These are phyloP conservation scores for Sanderia malayensis DNA, from an alignment of 30 jellyfish, hydroid and myxozoan genomes.

Conservation along the genomic window DNA sequence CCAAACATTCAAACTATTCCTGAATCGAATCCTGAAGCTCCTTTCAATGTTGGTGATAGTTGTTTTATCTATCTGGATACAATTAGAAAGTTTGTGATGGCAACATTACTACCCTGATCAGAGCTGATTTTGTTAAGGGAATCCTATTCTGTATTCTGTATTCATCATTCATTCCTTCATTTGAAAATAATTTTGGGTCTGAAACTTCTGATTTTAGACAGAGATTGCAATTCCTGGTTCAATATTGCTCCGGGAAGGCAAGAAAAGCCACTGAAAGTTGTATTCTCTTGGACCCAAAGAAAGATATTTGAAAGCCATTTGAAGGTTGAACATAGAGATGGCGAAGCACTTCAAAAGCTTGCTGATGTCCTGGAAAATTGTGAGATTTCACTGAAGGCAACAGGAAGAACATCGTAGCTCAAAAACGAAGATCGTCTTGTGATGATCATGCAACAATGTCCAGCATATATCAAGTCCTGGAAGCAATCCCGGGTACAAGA, in stretches of 20 bases:
- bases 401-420: constrained; percentile 25
- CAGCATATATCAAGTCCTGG: constrained; percentile 29
- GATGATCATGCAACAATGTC: constrained; percentile 34
- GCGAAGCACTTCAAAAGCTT: constrained; percentile 10
- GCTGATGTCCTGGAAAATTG: constrained; percentile 35
- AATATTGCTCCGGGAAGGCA: constrained; percentile 13
- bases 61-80: constrained; percentile 7
- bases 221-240: constrained; percentile 15
- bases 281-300: constrained; percentile 31
- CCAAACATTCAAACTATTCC: no score
- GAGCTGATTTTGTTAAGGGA: background rate
- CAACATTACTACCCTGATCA: constrained; percentile 11
- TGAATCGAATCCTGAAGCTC: no score
- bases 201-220: no score
- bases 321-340: constrained; percentile 2
- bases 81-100: background rate
- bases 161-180: background rate
- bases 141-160: background rate
- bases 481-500: constrained; percentile 32
- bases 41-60: no score
- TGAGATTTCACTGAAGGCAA: constrained; percentile 35
- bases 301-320: constrained; percentile 6
- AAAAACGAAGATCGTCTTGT: constrained; percentile 35
- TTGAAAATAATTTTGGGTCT: constrained; percentile 3
- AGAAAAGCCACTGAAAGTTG: constrained; percentile 4